Conservation (phyloP, 2,888 invertebrate species). For the Netelia fuscicornis region DNA sequence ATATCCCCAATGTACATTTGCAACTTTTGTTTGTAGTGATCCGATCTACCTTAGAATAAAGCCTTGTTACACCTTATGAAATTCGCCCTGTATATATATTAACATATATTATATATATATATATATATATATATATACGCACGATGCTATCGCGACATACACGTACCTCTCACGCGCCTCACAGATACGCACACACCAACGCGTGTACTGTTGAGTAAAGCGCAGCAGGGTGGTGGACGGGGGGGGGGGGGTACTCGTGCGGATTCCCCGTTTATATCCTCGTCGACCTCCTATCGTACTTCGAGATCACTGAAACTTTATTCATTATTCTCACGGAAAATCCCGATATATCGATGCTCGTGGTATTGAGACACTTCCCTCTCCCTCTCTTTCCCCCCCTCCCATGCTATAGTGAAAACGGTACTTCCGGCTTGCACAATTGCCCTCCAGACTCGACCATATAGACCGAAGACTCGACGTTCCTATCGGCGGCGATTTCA, state of each 20-base stretch:
- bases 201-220: too few species aligned
- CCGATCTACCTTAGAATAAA: too few species aligned
- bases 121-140: background rate
- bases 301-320: conserved; percentile 42
- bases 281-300: conserved; percentile 13
- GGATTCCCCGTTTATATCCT: conserved; percentile 1
- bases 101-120: background rate
- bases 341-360: conserved; percentile 51
- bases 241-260: too few species aligned
- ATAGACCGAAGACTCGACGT: conserved; percentile 7
- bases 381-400: background rate
- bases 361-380: background rate
- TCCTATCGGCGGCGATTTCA: conserved; percentile 21
- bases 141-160: too few species aligned
- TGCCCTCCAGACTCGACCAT: background rate
- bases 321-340: conserved; percentile 54
- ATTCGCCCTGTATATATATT: too few species aligned
- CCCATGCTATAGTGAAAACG: background rate
- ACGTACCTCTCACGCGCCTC: too few species aligned
- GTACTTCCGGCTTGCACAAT: conserved; percentile 36
- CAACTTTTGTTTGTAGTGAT: too few species aligned
- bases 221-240: too few species aligned
- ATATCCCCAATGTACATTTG: too few species aligned
- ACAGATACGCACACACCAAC: too few species aligned
- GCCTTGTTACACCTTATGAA: too few species aligned